These are phyloP conservation scores for Corythaixoides concolor DNA, from an alignment of 2,113 vertebrate genomes.

Conservation along the genomic window DNA sequence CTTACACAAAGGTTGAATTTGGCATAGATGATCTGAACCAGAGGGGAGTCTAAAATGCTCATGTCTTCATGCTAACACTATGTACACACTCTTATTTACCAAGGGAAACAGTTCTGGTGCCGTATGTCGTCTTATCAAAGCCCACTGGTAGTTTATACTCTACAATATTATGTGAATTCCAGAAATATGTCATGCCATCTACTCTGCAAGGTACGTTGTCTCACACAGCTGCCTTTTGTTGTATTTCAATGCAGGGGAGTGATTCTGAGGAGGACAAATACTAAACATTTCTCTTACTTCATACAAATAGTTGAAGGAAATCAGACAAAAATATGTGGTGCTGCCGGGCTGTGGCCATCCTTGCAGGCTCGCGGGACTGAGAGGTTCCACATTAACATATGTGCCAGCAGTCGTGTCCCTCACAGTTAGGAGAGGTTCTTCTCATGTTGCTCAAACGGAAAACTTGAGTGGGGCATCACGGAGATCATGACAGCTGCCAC, in stretches of 20 bases:
- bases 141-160: background rate
- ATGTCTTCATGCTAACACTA: background rate
- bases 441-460: background rate
- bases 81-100: background rate
- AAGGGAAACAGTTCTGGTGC: slow-evolving; percentile 25
- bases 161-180: background rate
- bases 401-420: background rate
- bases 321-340: background rate
- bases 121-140: background rate
- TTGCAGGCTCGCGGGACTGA: background rate
- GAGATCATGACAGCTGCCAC: slow-evolving; percentile 3
- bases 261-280: background rate
- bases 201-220: slow-evolving; percentile 34
- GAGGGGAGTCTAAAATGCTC: slow-evolving; percentile 30
- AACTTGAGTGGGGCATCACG: background rate
- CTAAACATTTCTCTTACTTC: slow-evolving; percentile 9
- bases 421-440: background rate
- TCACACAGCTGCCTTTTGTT: slow-evolving; percentile 43
- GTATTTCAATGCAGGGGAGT: background rate
- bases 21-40: slow-evolving; percentile 16
- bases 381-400: background rate
- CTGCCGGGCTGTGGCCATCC: background rate
- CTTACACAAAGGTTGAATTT: slow-evolving; percentile 44
- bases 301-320: slow-evolving; percentile 26
- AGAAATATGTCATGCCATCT: slow-evolving; percentile 5